These are phyloP conservation scores for Parthenolecanium corni DNA, from an alignment of 2,888 invertebrate species.

Conservation along the genomic window DNA sequence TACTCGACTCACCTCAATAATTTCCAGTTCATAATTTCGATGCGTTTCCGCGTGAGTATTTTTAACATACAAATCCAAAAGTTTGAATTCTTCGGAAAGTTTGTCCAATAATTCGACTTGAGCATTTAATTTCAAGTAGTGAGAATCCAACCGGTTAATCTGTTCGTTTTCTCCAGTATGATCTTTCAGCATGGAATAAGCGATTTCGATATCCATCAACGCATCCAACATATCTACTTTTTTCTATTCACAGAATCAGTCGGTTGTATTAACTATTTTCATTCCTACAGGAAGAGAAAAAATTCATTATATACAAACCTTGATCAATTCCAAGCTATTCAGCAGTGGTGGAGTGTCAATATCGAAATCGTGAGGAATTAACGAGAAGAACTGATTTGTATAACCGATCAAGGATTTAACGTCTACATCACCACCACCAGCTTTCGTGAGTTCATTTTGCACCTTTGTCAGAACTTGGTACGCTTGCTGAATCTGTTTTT, in stretches of 20 bases:
- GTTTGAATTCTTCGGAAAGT: conserved; percentile 54
- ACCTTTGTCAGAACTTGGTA: conserved; percentile 66
- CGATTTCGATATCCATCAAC: conserved; percentile 87
- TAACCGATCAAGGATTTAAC: conserved; percentile 59
- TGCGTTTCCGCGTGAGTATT: conserved; percentile 94
- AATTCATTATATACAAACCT: conserved; percentile 37
- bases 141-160: conserved; percentile 56
- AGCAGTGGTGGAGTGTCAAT: conserved; percentile 68
- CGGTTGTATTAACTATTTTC: no score
- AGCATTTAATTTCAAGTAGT: conserved; percentile 79
- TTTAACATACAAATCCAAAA: conserved; percentile 63
- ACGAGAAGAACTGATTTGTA: conserved; percentile 86
- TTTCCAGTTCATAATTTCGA: conserved; percentile 54
- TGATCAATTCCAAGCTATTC: conserved; percentile 62
- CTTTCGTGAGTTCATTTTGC: conserved; percentile 45
- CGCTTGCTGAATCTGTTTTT: conserved; percentile 76
- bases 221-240: conserved; percentile 82
- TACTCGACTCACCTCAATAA: conserved; percentile 45
- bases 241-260: conserved; percentile 39
- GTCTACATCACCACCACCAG: conserved; percentile 40
- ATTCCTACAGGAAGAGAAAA: not conserved
- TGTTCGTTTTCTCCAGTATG: conserved; percentile 40
- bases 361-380: conserved; percentile 93
- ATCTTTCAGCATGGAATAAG: conserved; percentile 69
- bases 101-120: conserved; percentile 59